A percentile compares a stretch with the other conserved stretches of the same genome.
Evolutionary conservation across 2,888 invertebrate species (phyloP).

Genomic region (Seira ritae): DNA sequence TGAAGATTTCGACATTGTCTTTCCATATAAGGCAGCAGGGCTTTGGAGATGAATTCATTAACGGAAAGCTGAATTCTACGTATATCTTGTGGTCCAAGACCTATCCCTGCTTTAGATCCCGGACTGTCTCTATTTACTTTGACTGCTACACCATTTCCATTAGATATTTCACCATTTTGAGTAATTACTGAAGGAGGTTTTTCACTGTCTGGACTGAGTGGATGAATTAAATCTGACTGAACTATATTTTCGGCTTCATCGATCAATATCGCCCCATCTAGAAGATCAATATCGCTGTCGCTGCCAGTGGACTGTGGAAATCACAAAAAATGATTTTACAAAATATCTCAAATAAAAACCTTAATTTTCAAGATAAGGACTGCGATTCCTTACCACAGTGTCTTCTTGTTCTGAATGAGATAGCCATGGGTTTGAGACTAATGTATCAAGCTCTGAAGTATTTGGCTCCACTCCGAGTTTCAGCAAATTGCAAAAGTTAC

Average conservation of each 20-base stretch:
- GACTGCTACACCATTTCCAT: slow-evolving; percentile 17
- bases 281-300: slow-evolving; percentile 35
- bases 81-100: slow-evolving; percentile 89
- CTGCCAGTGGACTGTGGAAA: not conserved
- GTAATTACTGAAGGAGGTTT: slow-evolving; percentile 45
- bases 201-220: slow-evolving; percentile 70
- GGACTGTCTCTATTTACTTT: not conserved
- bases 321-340: too few species aligned
- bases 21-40: slow-evolving; percentile 94
- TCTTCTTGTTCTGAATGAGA: slow-evolving; percentile 50
- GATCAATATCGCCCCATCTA: not conserved
- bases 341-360: too few species aligned
- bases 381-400: slow-evolving; percentile 33
- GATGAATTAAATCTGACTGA: slow-evolving; percentile 66
- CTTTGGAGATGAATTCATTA: slow-evolving; percentile 90
- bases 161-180: slow-evolving; percentile 54
- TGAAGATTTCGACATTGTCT: slow-evolving; percentile 87
- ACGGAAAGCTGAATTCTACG: slow-evolving; percentile 90
- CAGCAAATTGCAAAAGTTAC: slow-evolving; percentile 90
- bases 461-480: slow-evolving; percentile 78
- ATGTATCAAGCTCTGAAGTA: slow-evolving; percentile 37
- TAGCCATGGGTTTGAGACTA: slow-evolving; percentile 60
- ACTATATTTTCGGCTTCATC: slow-evolving; percentile 45
- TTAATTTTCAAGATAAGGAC: too few species aligned
- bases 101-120: not conserved